phyloP scores from a whole-genome alignment of 2,113 vertebrate genomes.

The Gymnobelideus leadbeateri region DNA sequence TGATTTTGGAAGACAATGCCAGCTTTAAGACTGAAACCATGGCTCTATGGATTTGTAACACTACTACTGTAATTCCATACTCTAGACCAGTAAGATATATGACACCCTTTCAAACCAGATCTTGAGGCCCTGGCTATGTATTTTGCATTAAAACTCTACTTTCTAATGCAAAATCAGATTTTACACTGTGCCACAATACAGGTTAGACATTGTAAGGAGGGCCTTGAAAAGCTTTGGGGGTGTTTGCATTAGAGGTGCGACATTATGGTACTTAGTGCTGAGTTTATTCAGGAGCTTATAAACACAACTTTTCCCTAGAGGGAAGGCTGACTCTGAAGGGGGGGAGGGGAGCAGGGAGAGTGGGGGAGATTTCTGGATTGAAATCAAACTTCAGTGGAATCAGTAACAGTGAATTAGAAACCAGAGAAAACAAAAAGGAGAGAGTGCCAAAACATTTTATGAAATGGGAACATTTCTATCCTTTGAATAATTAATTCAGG shows the following conservation, averaged over 20 bases:
- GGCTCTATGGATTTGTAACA: neutral
- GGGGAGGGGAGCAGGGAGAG: neutral
- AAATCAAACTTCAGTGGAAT: constrained; percentile 43
- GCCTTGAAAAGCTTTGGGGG: neutral
- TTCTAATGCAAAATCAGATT: constrained; percentile 19
- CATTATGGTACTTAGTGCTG: neutral
- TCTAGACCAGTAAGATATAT: rapidly evolving
- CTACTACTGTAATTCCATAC: neutral
- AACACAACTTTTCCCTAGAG: constrained; percentile 3
- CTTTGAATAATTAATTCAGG: constrained; percentile 57
- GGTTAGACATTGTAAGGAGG: neutral
- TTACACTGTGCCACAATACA: neutral
- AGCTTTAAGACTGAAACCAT: constrained; percentile 27
- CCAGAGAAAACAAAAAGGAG: constrained; percentile 13
- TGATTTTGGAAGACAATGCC: constrained; percentile 48
- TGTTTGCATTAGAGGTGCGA: neutral
- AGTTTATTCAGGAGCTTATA: neutral
- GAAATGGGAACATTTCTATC: neutral
- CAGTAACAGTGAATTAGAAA: constrained; percentile 9
- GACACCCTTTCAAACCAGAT: neutral
- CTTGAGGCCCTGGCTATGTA: neutral
- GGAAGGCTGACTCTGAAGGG: neutral
- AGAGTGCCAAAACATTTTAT: neutral
- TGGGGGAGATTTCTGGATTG: neutral
- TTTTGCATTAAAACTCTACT: neutral